Evolutionary conservation across 2,113 vertebrate genomes (phyloP), one percentile per base, ranked within the genome.

Genomic region (Gymnarchus niloticus): DNA sequence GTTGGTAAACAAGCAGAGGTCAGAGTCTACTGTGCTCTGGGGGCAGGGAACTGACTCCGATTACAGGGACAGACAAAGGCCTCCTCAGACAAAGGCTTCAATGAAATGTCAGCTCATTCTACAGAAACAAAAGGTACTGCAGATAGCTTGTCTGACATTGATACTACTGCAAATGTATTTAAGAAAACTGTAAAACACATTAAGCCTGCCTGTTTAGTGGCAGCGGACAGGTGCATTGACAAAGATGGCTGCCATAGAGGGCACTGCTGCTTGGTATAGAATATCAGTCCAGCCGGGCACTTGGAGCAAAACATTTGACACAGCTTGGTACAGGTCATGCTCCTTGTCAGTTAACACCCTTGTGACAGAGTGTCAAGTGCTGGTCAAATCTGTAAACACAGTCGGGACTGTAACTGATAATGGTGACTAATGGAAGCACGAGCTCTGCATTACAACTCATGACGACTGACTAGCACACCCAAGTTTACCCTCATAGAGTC

Each of bases 191-290:
- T 73, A 73, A 73, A 73, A 73, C 14, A 33, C 17, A 61, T 69
- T 17, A 69, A 69, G 17, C 28, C 37, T 37, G 65, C 65, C 19
- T 37, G 10, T 37, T 41, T 19, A 17, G 65, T 28, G 33, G 57
- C 7, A 61, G 17, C 5, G 23, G 76, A 44, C 23, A 23, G n/a
- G 77, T 28, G 46, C 77, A 25, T 48, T 81, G 77, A 25, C 23
- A 21, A 10, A 28, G 41, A 19, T 81, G 41, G 41, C 77, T 81
- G 46, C 41, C 12, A 46, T 81, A 78, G 76, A 78, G 41, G 23
- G 44, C 46, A 78, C 46, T 78, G 76, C 56, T 83, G 23, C 76
- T 28, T 52, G 84, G 84, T 85, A 65, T 85, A 65, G 37, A 76
- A 56, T 85, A 56, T 85, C 84, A 85, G 84, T 76, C 84, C n/a